These are phyloP conservation scores for Cremastobaeus sp. DNA, from an alignment of 2,888 invertebrate species.

Conservation along the genomic window DNA sequence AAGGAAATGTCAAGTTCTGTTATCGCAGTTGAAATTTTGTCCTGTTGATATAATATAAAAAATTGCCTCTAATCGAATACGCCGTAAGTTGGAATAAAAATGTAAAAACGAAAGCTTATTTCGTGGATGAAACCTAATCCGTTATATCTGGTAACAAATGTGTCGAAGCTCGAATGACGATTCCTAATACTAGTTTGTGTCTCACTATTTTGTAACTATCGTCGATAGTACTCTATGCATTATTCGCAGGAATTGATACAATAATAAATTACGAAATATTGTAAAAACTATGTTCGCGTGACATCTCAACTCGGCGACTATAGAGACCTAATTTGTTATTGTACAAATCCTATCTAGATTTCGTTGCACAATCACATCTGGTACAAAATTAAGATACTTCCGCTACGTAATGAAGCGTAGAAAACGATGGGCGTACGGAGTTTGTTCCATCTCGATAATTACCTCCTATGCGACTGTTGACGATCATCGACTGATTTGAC, in stretches of 20 bases:
- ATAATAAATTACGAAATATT: constrained; percentile 48
- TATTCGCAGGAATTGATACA: constrained; percentile 24
- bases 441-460: neutral
- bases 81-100: too few relatives aligned
- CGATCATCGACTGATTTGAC: constrained; percentile 9
- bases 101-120: constrained; percentile 4
- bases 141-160: too few relatives aligned
- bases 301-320: constrained; percentile 56
- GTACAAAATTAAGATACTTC: constrained; percentile 60
- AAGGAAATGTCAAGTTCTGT: too few relatives aligned
- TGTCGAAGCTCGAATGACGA: constrained; percentile 45
- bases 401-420: constrained; percentile 56
- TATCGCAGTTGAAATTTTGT: too few relatives aligned
- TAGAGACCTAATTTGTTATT: constrained; percentile 54
- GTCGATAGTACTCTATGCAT: constrained; percentile 31
- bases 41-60: neutral
- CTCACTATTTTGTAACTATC: constrained; percentile 28
- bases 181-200: constrained; percentile 39
- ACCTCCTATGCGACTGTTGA: too few relatives aligned
- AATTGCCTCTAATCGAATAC: too few relatives aligned
- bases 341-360: constrained; percentile 57
- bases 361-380: constrained; percentile 57
- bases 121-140: constrained; percentile 3
- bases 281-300: constrained; percentile 50
- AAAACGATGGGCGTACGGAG: constrained; percentile 47